A percentile compares a stretch with the other conserved stretches of the same genome.
phyloP scores from a whole-genome alignment of 2,888 invertebrate species.

The Coronaproctus castanopsis region DNA sequence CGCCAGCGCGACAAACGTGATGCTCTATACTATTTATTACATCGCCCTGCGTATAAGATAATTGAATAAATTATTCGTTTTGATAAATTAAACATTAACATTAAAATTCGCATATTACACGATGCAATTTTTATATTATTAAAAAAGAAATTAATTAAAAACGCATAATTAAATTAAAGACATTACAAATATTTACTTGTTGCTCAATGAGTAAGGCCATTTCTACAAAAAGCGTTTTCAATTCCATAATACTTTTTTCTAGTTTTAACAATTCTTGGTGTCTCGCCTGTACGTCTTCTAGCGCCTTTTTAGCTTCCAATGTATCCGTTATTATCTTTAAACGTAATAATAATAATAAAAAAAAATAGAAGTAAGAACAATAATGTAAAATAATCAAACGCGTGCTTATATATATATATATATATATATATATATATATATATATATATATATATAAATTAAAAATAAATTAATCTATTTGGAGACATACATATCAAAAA shows the following conservation, averaged over 20 bases:
- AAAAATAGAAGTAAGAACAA: too few species aligned
- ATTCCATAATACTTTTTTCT: constrained; percentile 54
- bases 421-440: too few species aligned
- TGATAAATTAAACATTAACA: neutral
- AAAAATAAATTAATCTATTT: too few species aligned
- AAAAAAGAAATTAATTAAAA: too few species aligned
- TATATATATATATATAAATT: too few species aligned
- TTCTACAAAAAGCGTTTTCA: constrained; percentile 63
- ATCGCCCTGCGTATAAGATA: constrained; percentile 30
- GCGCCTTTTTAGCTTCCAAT: constrained; percentile 44
- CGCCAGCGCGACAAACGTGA: constrained; percentile 35
- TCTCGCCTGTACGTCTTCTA: constrained; percentile 61
- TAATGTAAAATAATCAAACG: too few species aligned
- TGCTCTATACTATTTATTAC: constrained; percentile 39
- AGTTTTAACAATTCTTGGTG: constrained; percentile 63
- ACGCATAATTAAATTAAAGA: too few species aligned
- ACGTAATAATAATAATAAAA: constrained; percentile 6
- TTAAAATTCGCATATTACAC: too few species aligned
- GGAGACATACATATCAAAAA: too few species aligned
- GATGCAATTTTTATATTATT: too few species aligned
- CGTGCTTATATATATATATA: too few species aligned
- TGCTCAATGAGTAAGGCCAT: constrained; percentile 60
- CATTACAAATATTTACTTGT: constrained; percentile 36
- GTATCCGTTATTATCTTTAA: constrained; percentile 58
- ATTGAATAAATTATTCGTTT: too few species aligned